Base-by-base conservation (phyloP, 2,888 invertebrate genomes). In the Euplagia quadripunctaria region DNA sequence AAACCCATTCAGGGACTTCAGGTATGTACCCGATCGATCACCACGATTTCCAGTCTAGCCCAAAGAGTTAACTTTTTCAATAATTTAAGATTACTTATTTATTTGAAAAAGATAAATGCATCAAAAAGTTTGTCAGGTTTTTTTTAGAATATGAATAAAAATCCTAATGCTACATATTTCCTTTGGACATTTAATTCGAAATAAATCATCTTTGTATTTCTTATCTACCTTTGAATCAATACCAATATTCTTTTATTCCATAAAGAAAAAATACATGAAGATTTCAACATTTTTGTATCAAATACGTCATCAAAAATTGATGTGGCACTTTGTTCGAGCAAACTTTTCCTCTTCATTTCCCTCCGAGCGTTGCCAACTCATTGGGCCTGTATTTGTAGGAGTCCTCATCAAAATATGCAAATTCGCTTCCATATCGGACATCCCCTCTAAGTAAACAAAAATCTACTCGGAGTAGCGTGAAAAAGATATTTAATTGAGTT, bases 401-500 rank as follows among this genome's bases (percentile, higher is more conserved):
- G 51, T 70, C 70, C 74, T 82, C 79, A 83, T 79, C 84, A 82
- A 81, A 82, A 85, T 84, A 86, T 86, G 86, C 81, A 85, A 86
- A 86, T 86, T 77, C 64, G 43, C 51, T 43, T 67, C 77, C 76
- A 80, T 79, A 79, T 76, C 77, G 80, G 80, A 79, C 79, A 75
- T 78, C 74, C 79, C 79, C 81, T 77, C 75, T 79, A 88, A 84
- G 83, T 84, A 88, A 88, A 88, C 87, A 88, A 87, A 86, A 87
- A 85, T 84, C 73, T 79, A 83, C 79, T 80, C 80, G 70, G 78
- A 76, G 71, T 72, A 77, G 71, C 81, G 81, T 78, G 77, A 80
- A 83, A 82, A 84, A 81, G 80, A 83, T 85, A 85, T 85, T 86
- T 89, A 88, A 89, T 88, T 85, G 87, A 86, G 87, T 88, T 91